Conservation (phyloP, 2,113 vertebrate genomes). For the Petaurus breviceps region DNA sequence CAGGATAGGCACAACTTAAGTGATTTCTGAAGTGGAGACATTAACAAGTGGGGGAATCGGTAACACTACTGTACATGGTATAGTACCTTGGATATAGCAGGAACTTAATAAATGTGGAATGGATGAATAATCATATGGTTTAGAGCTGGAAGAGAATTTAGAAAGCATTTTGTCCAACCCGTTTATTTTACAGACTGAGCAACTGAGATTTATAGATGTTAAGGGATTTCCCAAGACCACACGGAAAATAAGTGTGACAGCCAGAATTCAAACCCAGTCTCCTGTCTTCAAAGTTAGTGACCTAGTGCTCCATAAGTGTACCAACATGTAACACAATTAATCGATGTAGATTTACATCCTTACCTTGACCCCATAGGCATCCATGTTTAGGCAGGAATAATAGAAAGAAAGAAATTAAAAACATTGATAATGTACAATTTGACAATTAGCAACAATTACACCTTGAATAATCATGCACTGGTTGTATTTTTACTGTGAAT, state of each 20-base stretch:
- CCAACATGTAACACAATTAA: background rate
- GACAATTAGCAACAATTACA: background rate
- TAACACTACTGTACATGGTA: too few relatives aligned
- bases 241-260: background rate
- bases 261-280: background rate
- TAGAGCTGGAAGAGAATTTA: background rate
- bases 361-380: background rate
- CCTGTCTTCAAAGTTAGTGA: background rate
- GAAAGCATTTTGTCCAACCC: background rate
- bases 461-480: background rate
- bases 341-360: background rate
- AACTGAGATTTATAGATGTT: background rate
- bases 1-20: background rate
- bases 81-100: background rate
- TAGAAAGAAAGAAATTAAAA: background rate
- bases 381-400: background rate
- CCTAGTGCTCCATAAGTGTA: background rate
- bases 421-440: background rate
- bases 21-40: background rate
- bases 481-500: background rate
- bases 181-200: background rate
- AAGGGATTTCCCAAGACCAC: background rate
- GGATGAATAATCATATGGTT: background rate
- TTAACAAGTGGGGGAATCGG: background rate
- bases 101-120: background rate